Evolutionary conservation across 1,140 invertebrate species (phyloP), one percentile per base, ranked within the genome.

Genomic region (Dendroctonus ponderosae): DNA sequence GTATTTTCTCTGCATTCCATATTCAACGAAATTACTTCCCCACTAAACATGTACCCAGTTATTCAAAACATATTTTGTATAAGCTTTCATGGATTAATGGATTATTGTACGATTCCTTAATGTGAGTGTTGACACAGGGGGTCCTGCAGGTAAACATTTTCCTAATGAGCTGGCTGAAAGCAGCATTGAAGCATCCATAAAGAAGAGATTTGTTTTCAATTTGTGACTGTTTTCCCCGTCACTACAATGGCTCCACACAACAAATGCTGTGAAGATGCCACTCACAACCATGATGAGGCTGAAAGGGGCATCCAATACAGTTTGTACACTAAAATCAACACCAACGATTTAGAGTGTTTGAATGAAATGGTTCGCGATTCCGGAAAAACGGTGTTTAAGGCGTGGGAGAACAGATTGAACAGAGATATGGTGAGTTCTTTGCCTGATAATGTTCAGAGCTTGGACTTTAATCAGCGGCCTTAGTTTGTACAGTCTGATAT

Each of bases 401-500:
- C 92, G 0, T 98, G 94, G 90, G 92, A 96, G 74, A 85, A 93
- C 53, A 82, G 94, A 69, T 78, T 93, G 37, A 87, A 93, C 75
- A 85, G 82, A 74, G 85, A 85, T 62, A 83, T 88, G 77, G 93
- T 95, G 80, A 78, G 77, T 65, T 40, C 67, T 51, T 15, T 12
- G 7, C 50, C 9, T n/a, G 41, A 70, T 70, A 70, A 52, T 52
- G 12, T 41, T 3, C 9, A 65, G 49, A 41, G 50, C 39, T 56
- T 69, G 71, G 72, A 72, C 67, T 82, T 82, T 26, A 26, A 26
- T 26, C 26, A 26, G 26, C 26, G 26, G 26, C 26, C 26, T 14
- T 77, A 97, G 92, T 94, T 82, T 85, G 96, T 98, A 0, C 90
- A 97, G 82, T 97, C 94, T 82, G 95, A 97, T 85, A 88, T 86